Conservation (phyloP, 1,140 invertebrate species). For the Apis florea region DNA sequence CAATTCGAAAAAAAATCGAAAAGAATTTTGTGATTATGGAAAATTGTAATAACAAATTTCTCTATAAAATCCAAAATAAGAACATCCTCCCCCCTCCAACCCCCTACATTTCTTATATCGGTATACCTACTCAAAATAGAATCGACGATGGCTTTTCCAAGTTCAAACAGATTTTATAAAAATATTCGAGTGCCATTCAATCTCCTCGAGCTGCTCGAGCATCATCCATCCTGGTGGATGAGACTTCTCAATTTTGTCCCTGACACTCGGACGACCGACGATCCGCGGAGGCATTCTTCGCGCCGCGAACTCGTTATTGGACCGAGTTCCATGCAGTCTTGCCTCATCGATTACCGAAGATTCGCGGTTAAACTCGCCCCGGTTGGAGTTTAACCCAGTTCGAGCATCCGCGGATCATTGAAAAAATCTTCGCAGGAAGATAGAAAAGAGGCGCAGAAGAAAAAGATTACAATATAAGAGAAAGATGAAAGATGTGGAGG, state of each 20-base stretch:
- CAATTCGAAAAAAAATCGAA: too few species aligned
- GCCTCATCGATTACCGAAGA: constrained; percentile 34
- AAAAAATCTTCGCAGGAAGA: not conserved
- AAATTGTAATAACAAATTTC: too few species aligned
- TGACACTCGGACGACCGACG: constrained; percentile 1
- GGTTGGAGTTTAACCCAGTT: constrained; percentile 40
- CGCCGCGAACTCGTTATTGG: constrained; percentile 31
- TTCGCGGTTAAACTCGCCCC: not conserved
- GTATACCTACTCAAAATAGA: too few species aligned
- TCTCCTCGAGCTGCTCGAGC: not conserved
- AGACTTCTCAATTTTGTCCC: constrained; percentile 12
- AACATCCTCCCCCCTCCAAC: too few species aligned
- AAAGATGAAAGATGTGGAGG: too few species aligned
- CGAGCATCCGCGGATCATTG: not conserved
- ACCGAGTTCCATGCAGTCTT: constrained; percentile 21
- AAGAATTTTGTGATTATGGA: too few species aligned
- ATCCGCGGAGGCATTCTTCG: constrained; percentile 20
- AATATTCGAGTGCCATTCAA: not conserved
- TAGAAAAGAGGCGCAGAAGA: too few species aligned
- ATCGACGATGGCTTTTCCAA: not conserved
- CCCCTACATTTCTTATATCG: too few species aligned
- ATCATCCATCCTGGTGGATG: not conserved
- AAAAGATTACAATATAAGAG: too few species aligned
- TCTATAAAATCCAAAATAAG: too few species aligned
- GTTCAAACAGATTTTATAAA: not conserved